Conservation (phyloP, 2,797 vertebrate species). For the Siniperca undulata region DNA sequence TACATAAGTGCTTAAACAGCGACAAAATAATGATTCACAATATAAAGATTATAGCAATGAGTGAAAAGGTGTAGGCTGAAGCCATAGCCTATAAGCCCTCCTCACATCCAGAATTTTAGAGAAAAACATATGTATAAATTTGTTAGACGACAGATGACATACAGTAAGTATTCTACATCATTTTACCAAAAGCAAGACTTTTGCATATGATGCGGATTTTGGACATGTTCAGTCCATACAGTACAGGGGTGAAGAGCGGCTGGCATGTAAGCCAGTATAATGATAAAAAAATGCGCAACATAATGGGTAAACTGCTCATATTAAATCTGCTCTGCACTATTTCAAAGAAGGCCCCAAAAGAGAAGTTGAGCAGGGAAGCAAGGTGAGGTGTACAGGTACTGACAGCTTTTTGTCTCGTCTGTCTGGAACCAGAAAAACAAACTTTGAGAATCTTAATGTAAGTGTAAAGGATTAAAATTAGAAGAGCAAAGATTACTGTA, state of each 20-base stretch:
- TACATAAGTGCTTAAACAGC: too few species aligned
- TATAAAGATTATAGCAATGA: too few species aligned
- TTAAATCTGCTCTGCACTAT: constrained; percentile 12
- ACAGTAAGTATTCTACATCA: not conserved
- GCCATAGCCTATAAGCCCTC: too few species aligned
- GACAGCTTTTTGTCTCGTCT: constrained; percentile 39
- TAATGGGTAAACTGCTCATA: not conserved
- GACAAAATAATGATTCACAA: too few species aligned
- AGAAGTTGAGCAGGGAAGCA: constrained; percentile 17
- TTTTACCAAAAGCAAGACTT: not conserved
- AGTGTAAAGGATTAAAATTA: constrained; percentile 1
- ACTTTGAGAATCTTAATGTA: constrained; percentile 39
- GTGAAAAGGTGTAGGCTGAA: too few species aligned
- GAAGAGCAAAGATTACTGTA: too few species aligned
- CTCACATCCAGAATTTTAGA: too few species aligned
- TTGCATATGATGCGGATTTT: constrained; percentile 32
- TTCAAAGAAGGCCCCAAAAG: not conserved
- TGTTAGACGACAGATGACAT: not conserved
- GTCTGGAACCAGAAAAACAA: constrained; percentile 41
- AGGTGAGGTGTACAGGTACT: constrained; percentile 38
- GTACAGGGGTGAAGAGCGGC: constrained; percentile 42
- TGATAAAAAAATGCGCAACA: constrained; percentile 15
- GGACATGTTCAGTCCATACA: constrained; percentile 45
- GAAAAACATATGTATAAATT: too few species aligned
- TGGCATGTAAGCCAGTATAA: constrained; percentile 38